Evolutionary conservation across 2,113 vertebrate species (phyloP).

Genomic region (Laterallus jamaicensis): DNA sequence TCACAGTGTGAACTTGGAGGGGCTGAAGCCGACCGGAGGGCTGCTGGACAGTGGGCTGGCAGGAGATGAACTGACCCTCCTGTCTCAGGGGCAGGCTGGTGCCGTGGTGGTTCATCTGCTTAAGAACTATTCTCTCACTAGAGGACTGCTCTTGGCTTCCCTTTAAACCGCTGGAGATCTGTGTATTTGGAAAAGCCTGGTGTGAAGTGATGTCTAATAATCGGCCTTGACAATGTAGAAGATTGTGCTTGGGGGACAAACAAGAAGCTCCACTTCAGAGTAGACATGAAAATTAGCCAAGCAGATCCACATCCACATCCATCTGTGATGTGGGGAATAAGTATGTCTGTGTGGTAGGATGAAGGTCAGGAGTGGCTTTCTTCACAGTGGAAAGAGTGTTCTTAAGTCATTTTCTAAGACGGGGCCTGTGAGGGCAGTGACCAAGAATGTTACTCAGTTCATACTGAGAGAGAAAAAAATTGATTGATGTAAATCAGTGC

Average conservation of each 20-base stretch:
- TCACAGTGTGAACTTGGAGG: neutral
- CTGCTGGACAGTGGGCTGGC: neutral
- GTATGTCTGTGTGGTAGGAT: fast-evolving
- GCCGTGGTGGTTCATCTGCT: neutral
- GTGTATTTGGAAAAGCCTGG: neutral
- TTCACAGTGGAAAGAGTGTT: neutral
- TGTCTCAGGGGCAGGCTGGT: neutral
- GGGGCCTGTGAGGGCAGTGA: neutral
- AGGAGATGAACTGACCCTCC: neutral
- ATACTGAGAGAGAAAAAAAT: neutral
- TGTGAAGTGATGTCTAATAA: constrained; percentile 53
- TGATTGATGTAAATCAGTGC: constrained; percentile 37
- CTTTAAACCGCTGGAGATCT: neutral
- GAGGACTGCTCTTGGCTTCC: constrained; percentile 12
- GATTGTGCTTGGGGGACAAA: constrained; percentile 40
- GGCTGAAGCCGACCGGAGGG: neutral
- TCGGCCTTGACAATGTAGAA: constrained; percentile 43
- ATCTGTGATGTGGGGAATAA: neutral
- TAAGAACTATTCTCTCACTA: neutral
- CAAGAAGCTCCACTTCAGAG: neutral
- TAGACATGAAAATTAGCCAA: neutral
- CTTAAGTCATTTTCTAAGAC: neutral
- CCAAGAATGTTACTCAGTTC: neutral
- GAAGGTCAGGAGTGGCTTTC: neutral
- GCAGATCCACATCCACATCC: neutral